Evolutionary conservation across 2,797 vertebrate genomes (phyloP), one percentile per base, ranked within the genome.

Genomic region (Sebastes variabilis): DNA sequence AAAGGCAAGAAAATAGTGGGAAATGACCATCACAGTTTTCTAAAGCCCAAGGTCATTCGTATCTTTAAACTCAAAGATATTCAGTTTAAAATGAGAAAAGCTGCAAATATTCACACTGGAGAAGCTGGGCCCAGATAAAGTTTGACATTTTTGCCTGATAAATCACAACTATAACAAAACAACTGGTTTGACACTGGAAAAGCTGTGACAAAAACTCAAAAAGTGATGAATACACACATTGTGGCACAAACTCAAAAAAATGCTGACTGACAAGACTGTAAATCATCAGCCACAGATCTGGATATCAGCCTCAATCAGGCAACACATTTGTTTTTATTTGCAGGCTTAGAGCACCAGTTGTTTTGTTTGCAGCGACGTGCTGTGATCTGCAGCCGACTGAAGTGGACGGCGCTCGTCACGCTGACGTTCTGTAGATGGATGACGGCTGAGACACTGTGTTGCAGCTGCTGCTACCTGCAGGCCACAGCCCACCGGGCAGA

Each of bases 391-490:
- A 55, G 74, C 10, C 12, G 65, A 68, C 68, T 58, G 66, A 69
- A 20, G 56, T 78, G 66, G 70, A 79, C 75, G 46, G 36, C 25
- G 66, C 27, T 62, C 36, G 66, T 89, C 76, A 66, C 42, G 22
- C 29, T 25, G 61, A 61, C 60, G 27, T 27, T 60, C 18, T 60
- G 69, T 38, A 83, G 79, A 86, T 46, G 22, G 83, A 89, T 89
- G 83, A 87, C 79, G 76, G 76, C 56, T 74, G 85, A 81, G 84
- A 74, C 72, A n/a, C 49, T 32, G 79, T 54, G 76, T 81, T 83
- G 85, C 87, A 86, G 83, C 83, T 87, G 77, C 58, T 66, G 66
- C 42, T 80, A 88, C 85, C 77, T 91, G 85, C 77, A 89, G 89
- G 81, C 81, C 77, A 59, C 65, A 70, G 72, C 72, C 75, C 81